A percentile compares a stretch with the other conserved stretches of the same genome.
Evolutionary conservation across 2,888 invertebrate species (phyloP).

Genomic region (Matsumyia berberina): DNA sequence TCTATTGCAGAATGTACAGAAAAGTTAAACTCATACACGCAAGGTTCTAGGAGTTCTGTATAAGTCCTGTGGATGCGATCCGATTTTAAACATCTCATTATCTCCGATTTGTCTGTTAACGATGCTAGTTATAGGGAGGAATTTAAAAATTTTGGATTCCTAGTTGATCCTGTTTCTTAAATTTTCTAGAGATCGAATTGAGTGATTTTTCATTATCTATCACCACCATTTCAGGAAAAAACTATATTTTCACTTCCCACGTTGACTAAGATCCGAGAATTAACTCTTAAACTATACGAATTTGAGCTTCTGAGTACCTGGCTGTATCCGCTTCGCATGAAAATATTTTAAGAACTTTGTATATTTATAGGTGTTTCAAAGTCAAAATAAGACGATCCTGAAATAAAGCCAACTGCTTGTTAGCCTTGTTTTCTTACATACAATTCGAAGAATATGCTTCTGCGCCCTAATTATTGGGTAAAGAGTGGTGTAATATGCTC

Average conservation of each 20-base stretch:
- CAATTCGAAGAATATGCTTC: too few species aligned
- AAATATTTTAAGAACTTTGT: too few species aligned
- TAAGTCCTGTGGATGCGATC: not conserved
- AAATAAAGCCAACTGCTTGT: too few species aligned
- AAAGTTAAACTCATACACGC: constrained; percentile 1
- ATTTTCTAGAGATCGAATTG: constrained; percentile 32
- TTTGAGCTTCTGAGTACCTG: too few species aligned
- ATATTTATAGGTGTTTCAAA: too few species aligned
- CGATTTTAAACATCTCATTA: constrained; percentile 26
- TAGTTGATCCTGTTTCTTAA: constrained; percentile 40
- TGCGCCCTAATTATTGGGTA: too few species aligned
- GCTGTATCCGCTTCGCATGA: too few species aligned
- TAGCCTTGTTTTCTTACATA: too few species aligned
- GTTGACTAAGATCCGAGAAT: too few species aligned
- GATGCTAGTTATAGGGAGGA: constrained; percentile 40
- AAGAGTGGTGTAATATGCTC: not conserved
- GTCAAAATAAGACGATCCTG: too few species aligned
- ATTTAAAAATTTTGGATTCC: constrained; percentile 42
- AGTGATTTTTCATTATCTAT: constrained; percentile 51
- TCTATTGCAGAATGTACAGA: not conserved
- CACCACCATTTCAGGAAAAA: constrained; percentile 31
- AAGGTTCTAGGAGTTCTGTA: not conserved
- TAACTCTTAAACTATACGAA: too few species aligned
- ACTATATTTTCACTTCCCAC: too few species aligned
- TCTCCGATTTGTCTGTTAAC: constrained; percentile 54